phyloP scores from a whole-genome alignment of 2,113 vertebrate species.

The Oryzias woworae region DNA sequence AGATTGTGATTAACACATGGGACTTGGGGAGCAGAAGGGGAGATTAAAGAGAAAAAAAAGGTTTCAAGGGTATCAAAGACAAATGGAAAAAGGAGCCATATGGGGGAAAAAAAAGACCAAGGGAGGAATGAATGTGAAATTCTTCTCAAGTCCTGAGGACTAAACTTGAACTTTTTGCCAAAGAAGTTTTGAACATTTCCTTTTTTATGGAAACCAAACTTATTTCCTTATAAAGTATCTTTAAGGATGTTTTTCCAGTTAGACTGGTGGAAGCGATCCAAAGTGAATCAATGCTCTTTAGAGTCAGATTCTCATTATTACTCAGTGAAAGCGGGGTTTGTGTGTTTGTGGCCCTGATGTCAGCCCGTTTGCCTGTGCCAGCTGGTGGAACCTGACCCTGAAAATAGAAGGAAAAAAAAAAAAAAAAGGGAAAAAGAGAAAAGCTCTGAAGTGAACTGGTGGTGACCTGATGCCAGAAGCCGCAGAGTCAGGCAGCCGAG shows the following conservation, averaged over 20 bases:
- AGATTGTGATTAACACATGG: conserved; percentile 44
- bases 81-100: not conserved
- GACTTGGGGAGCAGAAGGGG: conserved; percentile 8
- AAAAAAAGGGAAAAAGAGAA: conserved; percentile 36
- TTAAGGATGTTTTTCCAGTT: not conserved
- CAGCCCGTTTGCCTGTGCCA: conserved; percentile 45
- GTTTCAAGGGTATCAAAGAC: conserved; percentile 28
- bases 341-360: conserved; percentile 54
- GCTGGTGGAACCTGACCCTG: conserved; percentile 43
- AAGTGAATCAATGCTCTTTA: conserved; percentile 35
- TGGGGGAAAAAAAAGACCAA: conserved; percentile 8
- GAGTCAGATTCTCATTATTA: conserved; percentile 33
- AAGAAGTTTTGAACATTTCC: not conserved
- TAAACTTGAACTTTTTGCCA: not conserved
- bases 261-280: conserved; percentile 28
- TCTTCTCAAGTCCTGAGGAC: not conserved
- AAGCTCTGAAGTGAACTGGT: conserved; percentile 44
- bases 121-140: not conserved
- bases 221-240: not conserved
- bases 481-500: conserved; percentile 22
- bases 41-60: conserved; percentile 10
- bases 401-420: conserved; percentile 39
- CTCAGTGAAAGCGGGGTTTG: conserved; percentile 29
- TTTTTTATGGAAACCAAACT: conserved; percentile 1
- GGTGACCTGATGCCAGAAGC: conserved; percentile 40